These are phyloP conservation scores for Venusia cambrica DNA, from an alignment of 2,888 invertebrate species.

Conservation along the genomic window DNA sequence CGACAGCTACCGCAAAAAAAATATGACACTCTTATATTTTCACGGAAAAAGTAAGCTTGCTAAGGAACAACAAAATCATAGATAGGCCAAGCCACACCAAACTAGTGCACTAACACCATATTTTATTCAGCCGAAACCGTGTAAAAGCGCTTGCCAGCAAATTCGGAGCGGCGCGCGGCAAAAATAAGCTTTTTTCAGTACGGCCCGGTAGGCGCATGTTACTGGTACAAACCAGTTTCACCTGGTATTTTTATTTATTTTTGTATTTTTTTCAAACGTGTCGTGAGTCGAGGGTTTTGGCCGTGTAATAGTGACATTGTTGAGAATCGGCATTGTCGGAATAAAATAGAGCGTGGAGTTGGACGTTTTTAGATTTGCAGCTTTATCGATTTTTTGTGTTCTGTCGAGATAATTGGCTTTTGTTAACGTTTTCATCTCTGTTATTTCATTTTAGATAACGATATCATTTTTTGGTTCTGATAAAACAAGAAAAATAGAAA, in stretches of 20 bases:
- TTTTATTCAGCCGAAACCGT: constrained; percentile 47
- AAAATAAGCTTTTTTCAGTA: constrained; percentile 38
- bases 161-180: constrained; percentile 30
- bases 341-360: constrained; percentile 11
- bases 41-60: constrained; percentile 10
- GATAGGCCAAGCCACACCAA: constrained; percentile 33
- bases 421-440: too few relatives aligned
- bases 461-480: too few relatives aligned
- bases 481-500: too few relatives aligned
- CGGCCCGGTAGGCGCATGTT: constrained; percentile 42
- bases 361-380: background rate
- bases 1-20: constrained; percentile 1
- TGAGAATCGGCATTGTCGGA: constrained; percentile 29
- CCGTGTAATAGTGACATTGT: constrained; percentile 38
- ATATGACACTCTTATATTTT: background rate
- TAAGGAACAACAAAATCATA: constrained; percentile 30
- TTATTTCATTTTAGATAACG: too few relatives aligned
- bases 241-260: constrained; percentile 36
- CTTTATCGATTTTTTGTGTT: background rate
- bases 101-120: constrained; percentile 41
- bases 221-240: constrained; percentile 33
- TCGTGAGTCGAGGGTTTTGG: constrained; percentile 32
- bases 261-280: constrained; percentile 29
- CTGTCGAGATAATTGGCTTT: background rate
- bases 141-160: constrained; percentile 40